Conservation (phyloP, 2,797 vertebrate genomes). For the Intellagama lesueurii region DNA sequence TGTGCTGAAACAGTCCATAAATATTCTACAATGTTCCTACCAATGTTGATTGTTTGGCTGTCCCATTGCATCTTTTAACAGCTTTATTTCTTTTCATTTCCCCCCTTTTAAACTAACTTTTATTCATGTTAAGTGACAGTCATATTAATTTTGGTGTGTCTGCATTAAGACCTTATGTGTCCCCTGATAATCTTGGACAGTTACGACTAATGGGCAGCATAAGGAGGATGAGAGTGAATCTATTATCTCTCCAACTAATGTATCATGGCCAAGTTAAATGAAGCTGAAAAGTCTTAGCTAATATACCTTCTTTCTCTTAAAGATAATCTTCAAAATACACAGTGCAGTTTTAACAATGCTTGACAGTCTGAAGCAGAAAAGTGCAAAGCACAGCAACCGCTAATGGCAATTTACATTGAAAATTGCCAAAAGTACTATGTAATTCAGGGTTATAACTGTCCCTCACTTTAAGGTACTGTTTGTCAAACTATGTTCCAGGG, state of each 20-base stretch:
- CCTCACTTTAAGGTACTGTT: background rate
- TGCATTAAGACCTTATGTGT: conserved; percentile 56
- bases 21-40: conserved; percentile 18
- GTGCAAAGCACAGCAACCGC: conserved; percentile 26
- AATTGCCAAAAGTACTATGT: background rate
- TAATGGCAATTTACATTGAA: background rate
- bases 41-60: conserved; percentile 2
- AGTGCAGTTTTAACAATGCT: conserved; percentile 1
- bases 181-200: conserved; percentile 52
- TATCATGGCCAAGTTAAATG: conserved; percentile 65
- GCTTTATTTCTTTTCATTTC: conserved; percentile 10
- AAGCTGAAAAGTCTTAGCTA: conserved; percentile 51
- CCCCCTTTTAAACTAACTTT: background rate
- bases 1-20: conserved; percentile 13
- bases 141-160: conserved; percentile 46
- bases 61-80: conserved; percentile 21
- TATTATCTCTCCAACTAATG: conserved; percentile 54
- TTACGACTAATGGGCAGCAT: conserved; percentile 57
- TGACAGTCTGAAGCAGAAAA: background rate
- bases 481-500: background rate
- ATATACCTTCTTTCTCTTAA: conserved; percentile 51
- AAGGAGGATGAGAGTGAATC: conserved; percentile 61
- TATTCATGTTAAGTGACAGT: conserved; percentile 31
- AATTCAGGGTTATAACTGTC: background rate
- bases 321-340: conserved; percentile 18